Evolutionary conservation across 2,797 vertebrate genomes (phyloP), one percentile per base, ranked within the genome.

Genomic region (Cirrhinus mrigala): DNA sequence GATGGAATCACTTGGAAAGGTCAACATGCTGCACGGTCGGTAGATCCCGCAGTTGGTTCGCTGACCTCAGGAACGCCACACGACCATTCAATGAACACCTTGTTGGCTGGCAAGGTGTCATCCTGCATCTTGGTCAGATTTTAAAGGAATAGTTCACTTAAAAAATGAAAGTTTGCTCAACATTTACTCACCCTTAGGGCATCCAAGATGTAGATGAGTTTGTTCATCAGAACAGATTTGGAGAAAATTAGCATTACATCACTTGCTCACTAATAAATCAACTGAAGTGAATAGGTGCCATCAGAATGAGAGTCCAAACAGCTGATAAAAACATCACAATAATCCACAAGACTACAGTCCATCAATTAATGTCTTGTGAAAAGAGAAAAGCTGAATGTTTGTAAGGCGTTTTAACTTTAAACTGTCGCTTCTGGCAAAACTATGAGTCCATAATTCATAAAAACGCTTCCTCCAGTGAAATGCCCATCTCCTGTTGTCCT

Each of bases 1-100:
- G 66, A 79, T 78, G 83, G 52, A 68, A 70, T 84, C 62, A 46
- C 50, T 84, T 60, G 75, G 40, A 77, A 82, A 84, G 33, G 29
- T 84, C 62, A 46, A 70, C 20, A 60, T 79, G 83, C 75, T 85
- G 52, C 76, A 56, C 18, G 6, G 22, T 68, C 40, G 37, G 82
- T 33, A 29, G 73, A 29, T 56, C 60, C 48, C 20, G n/a, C 29
- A 77, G 71, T 50, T 68, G 62, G 50, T 48, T 46, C 1, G 60
- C n/a, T 81, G 66, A 48, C 69, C 69, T 18, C 40, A n/a, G 16
- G 44, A 74, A 60, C 2, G 10, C 33, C 37, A 48, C 33, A 60
- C 3, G 5, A 56, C 66, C 37, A 40, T 52, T 58, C n/a, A 71
- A n/a, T n/a, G 37, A 58, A 82, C 24, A 46, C 33, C 37, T 33